Evolutionary conservation across 2,797 vertebrate genomes (phyloP), one percentile per base, ranked within the genome.

Genomic region (Gorsachius magnificus): DNA sequence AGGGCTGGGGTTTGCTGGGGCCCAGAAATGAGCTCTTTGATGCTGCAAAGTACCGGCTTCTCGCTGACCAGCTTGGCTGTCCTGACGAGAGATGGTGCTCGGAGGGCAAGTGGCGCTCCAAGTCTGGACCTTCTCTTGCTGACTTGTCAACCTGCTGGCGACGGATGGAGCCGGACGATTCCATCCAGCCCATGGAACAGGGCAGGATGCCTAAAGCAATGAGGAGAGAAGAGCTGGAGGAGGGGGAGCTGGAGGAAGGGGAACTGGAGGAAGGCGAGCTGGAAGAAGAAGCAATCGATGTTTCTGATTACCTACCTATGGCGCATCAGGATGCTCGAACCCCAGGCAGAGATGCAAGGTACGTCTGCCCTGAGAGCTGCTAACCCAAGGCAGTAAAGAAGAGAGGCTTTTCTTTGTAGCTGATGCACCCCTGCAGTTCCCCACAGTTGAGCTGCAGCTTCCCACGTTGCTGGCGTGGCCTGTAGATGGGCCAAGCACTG

Each of bases 1-100:
- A 99, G 99, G 98, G 99, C 94, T 98, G 99, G 97, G 99, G 99
- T 46, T 95, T 99, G 69, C 98, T 99, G 90, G 98, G 98, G n/a
- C 98, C 98, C 72, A 94, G 98, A 29, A 99, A 99, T 9, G 98
- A 99, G 95, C 97, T 99, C 28, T 98, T 98, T 2, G 98, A 98
- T 1, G 91, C 98, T 11, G 66, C 97, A 26, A 96, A 98, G 80
- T 97, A 98, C 92, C 96, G 94, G 22, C 96, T 98, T 9, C 95
- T 98, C 5, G 97, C 97, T 1, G 96, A 96, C 50, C 97, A 93
- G 46, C 97, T 98, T 12, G 97, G 97, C 91, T 98, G 97, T 33
- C 97, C 97, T 0, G 98, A 98, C 5, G 98, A 98, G 81, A 93
- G 96, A 86, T 98, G 97, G 97, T 97, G 96, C 58, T 96, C 97